phyloP scores from a whole-genome alignment of 1,140 invertebrate genomes.

The Acromyrmex echinatior region DNA sequence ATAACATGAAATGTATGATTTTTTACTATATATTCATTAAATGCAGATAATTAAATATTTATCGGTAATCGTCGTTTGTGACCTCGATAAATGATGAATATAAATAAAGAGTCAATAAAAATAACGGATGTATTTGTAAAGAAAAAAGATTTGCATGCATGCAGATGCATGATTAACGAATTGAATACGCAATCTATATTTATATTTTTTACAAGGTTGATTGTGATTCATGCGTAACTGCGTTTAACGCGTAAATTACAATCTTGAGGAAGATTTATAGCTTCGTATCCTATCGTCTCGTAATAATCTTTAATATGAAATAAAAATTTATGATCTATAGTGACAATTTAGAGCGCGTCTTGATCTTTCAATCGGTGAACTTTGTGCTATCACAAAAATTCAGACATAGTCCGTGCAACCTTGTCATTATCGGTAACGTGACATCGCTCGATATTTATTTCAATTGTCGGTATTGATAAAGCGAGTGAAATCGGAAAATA shows the following conservation, averaged over 20 bases:
- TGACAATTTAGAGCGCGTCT: background rate
- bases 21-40: background rate
- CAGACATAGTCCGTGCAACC: background rate
- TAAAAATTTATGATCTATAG: background rate
- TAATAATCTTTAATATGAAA: slow-evolving; percentile 9
- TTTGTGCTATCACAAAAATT: background rate
- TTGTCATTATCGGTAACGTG: slow-evolving; percentile 22
- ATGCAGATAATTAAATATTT: background rate
- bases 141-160: background rate
- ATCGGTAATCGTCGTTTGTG: background rate
- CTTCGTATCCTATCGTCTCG: background rate
- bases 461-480: slow-evolving; percentile 36
- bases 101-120: background rate
- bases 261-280: background rate
- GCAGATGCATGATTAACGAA: background rate
- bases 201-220: background rate
- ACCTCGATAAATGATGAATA: background rate
- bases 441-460: slow-evolving; percentile 7
- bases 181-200: background rate
- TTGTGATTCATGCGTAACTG: background rate
- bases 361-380: slow-evolving; percentile 10
- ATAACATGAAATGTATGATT: background rate
- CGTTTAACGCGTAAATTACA: background rate
- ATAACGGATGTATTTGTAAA: background rate
- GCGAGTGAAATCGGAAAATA: background rate